Percentiles rank a stretch among this genome's conserved stretches.
phyloP scores from a whole-genome alignment of 2,797 vertebrate genomes.

The Rhinella marina region DNA sequence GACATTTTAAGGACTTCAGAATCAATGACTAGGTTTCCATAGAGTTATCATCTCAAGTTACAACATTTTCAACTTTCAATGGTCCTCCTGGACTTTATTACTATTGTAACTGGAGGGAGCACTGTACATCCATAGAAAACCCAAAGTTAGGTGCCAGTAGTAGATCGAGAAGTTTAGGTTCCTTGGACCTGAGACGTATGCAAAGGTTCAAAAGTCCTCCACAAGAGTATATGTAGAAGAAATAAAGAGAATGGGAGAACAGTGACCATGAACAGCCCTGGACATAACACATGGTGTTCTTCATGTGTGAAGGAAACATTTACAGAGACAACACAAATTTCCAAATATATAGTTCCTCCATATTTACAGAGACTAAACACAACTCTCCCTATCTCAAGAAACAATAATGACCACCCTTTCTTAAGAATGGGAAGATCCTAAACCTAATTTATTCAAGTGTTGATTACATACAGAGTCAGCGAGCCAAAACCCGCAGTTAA shows the following conservation, averaged over 20 bases:
- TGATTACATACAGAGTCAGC: constrained; percentile 28
- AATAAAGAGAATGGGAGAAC: neutral
- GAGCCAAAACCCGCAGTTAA: constrained; percentile 43
- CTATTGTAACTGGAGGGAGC: no score
- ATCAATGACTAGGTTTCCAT: no score
- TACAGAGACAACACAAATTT: no score
- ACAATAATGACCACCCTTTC: neutral
- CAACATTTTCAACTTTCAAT: no score
- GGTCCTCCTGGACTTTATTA: no score
- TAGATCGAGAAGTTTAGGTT: neutral
- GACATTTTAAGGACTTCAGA: no score
- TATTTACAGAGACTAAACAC: neutral
- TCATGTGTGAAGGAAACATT: neutral
- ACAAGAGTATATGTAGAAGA: neutral
- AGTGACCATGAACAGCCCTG: neutral
- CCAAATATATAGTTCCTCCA: neutral
- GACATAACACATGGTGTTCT: neutral
- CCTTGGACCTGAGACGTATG: no score
- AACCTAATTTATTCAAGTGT: constrained; percentile 11
- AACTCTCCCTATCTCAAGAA: neutral
- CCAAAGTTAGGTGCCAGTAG: neutral
- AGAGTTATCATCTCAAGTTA: no score
- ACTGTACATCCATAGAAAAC: neutral
- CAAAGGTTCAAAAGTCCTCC: no score
- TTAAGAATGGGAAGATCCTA: neutral